Conservation (phyloP, 2,888 invertebrate species). For the Drosophila mettleri region DNA sequence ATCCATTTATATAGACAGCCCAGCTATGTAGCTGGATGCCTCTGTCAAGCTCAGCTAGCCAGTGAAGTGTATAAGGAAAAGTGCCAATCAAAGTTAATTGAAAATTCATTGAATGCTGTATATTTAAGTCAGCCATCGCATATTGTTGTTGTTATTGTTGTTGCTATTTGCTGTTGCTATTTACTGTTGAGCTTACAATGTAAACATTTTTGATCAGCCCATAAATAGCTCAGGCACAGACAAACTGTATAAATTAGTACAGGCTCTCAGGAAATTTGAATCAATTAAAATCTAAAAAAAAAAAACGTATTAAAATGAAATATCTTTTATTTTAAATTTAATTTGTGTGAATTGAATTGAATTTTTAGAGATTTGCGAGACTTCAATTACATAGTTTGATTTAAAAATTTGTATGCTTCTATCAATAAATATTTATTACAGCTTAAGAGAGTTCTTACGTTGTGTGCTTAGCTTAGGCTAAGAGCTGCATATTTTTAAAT, state of each 20-base stretch:
- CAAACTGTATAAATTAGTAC: slow-evolving; percentile 51
- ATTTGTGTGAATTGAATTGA: not conserved
- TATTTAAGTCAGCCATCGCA: slow-evolving; percentile 67
- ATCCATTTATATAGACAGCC: slow-evolving; percentile 34
- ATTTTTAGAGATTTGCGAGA: not conserved
- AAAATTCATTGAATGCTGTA: slow-evolving; percentile 80
- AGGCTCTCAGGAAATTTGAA: slow-evolving; percentile 23
- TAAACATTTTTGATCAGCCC: slow-evolving; percentile 70
- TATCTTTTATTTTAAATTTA: not conserved
- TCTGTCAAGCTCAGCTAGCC: slow-evolving; percentile 27
- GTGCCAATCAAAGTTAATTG: slow-evolving; percentile 79
- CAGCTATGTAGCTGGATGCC: slow-evolving; percentile 1
- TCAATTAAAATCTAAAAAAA: slow-evolving; percentile 8
- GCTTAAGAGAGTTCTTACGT: not conserved
- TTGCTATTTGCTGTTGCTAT: slow-evolving; percentile 47
- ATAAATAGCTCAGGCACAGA: slow-evolving; percentile 35
- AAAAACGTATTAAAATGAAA: not conserved
- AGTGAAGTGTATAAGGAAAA: slow-evolving; percentile 68
- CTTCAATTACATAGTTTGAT: slow-evolving; percentile 1
- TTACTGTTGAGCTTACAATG: slow-evolving; percentile 72
- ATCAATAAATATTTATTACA: not conserved
- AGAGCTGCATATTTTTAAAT: not conserved
- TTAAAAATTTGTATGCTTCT: not conserved
- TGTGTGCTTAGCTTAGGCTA: not conserved
- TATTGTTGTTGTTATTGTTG: slow-evolving; percentile 14